phyloP scores from a whole-genome alignment of 2,888 invertebrate genomes.

The Allygus modestus region DNA sequence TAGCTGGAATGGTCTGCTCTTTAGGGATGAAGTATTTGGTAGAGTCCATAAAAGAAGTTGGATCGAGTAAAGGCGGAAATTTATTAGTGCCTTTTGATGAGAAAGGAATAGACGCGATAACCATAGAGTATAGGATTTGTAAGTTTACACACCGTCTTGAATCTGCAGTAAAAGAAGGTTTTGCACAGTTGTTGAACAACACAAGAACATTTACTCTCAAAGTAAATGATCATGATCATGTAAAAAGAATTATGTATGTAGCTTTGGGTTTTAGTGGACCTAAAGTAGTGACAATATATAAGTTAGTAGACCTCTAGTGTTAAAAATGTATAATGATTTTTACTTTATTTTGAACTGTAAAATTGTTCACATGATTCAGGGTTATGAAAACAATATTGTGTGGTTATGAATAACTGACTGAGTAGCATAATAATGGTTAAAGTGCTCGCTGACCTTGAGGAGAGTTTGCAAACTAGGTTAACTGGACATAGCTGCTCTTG shows the following conservation, averaged over 20 bases:
- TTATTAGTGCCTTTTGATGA: constrained; percentile 23
- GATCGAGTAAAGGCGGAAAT: constrained; percentile 11
- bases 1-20: constrained; percentile 43
- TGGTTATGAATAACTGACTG: no score
- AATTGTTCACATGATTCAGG: no score
- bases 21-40: constrained; percentile 48
- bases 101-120: neutral
- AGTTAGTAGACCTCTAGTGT: neutral
- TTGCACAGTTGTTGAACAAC: constrained; percentile 13
- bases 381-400: no score
- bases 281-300: neutral
- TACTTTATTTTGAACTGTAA: no score
- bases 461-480: no score
- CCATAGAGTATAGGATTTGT: constrained; percentile 31
- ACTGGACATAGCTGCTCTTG: no score
- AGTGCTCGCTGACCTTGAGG: no score
- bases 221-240: constrained; percentile 25
- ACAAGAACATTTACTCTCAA: neutral
- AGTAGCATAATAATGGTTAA: no score
- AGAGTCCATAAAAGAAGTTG: constrained; percentile 15
- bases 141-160: constrained; percentile 12
- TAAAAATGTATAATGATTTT: neutral
- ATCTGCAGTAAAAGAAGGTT: neutral
- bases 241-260: neutral
- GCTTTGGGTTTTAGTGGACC: constrained; percentile 34